phyloP scores from a whole-genome alignment of 2,797 vertebrate species.

The Falco novaeseelandiae region DNA sequence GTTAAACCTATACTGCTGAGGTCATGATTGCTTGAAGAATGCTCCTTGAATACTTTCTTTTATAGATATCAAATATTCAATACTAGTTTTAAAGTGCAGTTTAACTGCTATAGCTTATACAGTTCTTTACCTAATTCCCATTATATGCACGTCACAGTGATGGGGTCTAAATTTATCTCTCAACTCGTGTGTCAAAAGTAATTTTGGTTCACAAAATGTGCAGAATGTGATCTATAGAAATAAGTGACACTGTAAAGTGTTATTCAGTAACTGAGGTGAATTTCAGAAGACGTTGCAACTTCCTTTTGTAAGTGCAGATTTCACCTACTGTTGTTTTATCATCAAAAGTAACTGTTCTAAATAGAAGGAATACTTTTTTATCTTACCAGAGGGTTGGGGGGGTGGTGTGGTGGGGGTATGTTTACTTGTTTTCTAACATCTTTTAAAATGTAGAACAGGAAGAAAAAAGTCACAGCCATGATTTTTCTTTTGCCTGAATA shows the following conservation, averaged over 20 bases:
- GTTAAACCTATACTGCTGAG: background rate
- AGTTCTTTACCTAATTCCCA: background rate
- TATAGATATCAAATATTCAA: background rate
- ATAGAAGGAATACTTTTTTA: background rate
- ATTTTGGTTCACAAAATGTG: background rate
- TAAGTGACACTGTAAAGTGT: background rate
- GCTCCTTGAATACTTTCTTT: background rate
- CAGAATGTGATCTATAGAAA: background rate
- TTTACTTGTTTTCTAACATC: background rate
- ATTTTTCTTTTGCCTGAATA: background rate
- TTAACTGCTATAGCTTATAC: background rate
- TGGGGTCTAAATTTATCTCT: background rate
- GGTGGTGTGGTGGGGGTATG: background rate
- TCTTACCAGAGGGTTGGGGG: background rate
- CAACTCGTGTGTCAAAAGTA: background rate
- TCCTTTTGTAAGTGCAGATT: background rate
- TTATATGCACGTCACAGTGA: background rate
- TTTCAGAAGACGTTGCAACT: background rate
- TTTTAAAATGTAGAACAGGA: background rate
- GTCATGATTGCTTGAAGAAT: background rate
- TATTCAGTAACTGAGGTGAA: background rate
- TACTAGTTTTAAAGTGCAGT: background rate
- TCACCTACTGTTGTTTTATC: background rate
- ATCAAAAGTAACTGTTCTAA: background rate
- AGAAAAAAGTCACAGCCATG: background rate